These are phyloP conservation scores for Empidonax traillii DNA, from an alignment of 2,113 vertebrate genomes.

Conservation along the genomic window DNA sequence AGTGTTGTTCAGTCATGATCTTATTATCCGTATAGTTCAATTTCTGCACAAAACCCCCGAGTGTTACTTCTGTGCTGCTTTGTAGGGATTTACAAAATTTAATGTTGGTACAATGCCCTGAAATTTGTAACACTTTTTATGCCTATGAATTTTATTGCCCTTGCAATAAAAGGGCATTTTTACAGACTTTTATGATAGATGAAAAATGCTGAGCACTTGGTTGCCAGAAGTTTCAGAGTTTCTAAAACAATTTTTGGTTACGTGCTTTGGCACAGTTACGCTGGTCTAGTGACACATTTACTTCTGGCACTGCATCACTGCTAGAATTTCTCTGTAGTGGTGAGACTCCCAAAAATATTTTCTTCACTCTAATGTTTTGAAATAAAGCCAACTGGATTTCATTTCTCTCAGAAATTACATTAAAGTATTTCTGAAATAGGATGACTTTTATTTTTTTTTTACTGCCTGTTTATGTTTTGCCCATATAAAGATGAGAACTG, in stretches of 20 bases:
- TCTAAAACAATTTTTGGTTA: not conserved
- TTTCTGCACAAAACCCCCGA: not conserved
- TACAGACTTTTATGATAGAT: not conserved
- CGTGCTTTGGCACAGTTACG: not conserved
- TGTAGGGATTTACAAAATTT: not conserved
- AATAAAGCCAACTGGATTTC: not conserved
- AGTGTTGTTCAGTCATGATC: not conserved
- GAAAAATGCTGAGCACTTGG: not conserved
- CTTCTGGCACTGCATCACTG: not conserved
- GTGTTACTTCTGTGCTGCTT: not conserved
- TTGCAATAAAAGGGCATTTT: too few relatives aligned
- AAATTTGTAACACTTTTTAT: not conserved
- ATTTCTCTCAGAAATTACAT: not conserved
- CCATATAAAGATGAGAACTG: not conserved
- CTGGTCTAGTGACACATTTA: not conserved
- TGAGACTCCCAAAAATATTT: conserved; percentile 3
- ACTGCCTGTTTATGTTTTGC: not conserved
- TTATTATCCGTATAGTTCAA: not conserved
- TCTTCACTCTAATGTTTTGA: not conserved
- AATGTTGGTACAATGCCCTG: not conserved
- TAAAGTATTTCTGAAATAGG: not conserved
- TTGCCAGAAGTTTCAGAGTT: not conserved
- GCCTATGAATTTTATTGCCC: not conserved
- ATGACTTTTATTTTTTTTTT: not conserved
- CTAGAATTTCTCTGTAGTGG: not conserved